Evolutionary conservation across 1,140 invertebrate genomes (phyloP), one percentile per base, ranked within the genome.

Genomic region (Drosophila pachea): DNA sequence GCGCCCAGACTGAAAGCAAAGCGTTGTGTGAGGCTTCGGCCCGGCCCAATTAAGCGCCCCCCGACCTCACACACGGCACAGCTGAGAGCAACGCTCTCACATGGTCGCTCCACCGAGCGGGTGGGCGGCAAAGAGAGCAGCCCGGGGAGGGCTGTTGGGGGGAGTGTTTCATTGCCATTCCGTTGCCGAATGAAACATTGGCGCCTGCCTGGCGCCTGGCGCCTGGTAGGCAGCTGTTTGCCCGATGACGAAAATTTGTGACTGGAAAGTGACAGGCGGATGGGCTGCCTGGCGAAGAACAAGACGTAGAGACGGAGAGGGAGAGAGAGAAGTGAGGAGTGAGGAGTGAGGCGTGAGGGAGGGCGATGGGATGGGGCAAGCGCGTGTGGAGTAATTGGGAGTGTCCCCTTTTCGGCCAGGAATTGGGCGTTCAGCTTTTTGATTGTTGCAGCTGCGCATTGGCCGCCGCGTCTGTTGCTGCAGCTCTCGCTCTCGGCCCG

Each of bases 141-240:
- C 22, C 3, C 22, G 64, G 58, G 12, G n/a, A 32, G 22, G 16
- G 40, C 45, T n/a, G 38, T 14, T n/a, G n/a, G n/a, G 62, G 43
- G 58, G 22, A 4, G 11, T 82, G 79, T 84, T 84, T 86, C 79
- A 84, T 76, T 84, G 81, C 79, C 79, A 84, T 70, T 86, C 79
- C 43, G 74, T 79, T 76, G 64, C 56, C 50, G 56, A 60, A 66
- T 43, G 38, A 67, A 67, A 67, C 40, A 33, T 4, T 14, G 40
- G 47, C 76, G 63, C 49, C 79, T 79, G 79, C 68, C 73, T 84
- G 79, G 79, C 79, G 79, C 68, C 73, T 86, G 79, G 79, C 79
- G 79, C 79, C 79, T 84, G 79, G 79, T 84, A 84, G 79, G 79
- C 79, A 84, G 79, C 79, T 84, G 79, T 84, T 84, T 73, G 32